A percentile compares a stretch with the other conserved stretches of the same genome.
phyloP scores from a whole-genome alignment of 2,797 vertebrate genomes.

The Onychomys arenicola region DNA sequence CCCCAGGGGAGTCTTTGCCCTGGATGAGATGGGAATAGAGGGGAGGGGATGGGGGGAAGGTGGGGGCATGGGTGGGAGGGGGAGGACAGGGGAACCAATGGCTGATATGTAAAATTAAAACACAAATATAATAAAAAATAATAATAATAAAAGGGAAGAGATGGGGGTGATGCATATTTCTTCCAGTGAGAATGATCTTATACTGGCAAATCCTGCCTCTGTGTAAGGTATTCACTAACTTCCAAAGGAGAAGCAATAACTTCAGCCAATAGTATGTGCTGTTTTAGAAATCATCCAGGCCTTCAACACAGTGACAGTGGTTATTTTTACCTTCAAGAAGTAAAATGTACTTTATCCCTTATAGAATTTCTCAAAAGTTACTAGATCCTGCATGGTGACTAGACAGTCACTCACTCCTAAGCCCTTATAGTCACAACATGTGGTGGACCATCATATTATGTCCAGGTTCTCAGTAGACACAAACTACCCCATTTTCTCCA shows the following conservation, averaged over 20 bases:
- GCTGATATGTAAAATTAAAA: no score
- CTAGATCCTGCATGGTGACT: constrained; percentile 5
- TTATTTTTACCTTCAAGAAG: not conserved
- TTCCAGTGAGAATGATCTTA: not conserved
- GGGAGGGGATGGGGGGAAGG: no score
- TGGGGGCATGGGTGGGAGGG: no score
- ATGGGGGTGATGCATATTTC: not conserved
- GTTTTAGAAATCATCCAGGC: not conserved
- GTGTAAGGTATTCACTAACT: not conserved
- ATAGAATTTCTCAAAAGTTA: constrained; percentile 52
- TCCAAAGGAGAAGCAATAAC: not conserved
- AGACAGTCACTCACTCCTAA: constrained; percentile 47
- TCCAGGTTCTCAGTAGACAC: not conserved
- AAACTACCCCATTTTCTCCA: not conserved
- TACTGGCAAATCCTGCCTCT: not conserved
- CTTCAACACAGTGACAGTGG: not conserved
- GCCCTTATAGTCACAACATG: not conserved
- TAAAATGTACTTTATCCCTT: not conserved
- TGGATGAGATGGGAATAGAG: no score
- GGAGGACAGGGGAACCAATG: no score
- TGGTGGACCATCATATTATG: not conserved
- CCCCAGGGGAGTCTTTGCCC: no score
- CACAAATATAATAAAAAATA: no score
- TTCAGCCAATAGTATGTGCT: not conserved
- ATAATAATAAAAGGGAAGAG: not conserved